Evolutionary conservation across 2,113 vertebrate species (phyloP), one percentile per base, ranked within the genome.

Genomic region (Neomonachus schauinslandi): DNA sequence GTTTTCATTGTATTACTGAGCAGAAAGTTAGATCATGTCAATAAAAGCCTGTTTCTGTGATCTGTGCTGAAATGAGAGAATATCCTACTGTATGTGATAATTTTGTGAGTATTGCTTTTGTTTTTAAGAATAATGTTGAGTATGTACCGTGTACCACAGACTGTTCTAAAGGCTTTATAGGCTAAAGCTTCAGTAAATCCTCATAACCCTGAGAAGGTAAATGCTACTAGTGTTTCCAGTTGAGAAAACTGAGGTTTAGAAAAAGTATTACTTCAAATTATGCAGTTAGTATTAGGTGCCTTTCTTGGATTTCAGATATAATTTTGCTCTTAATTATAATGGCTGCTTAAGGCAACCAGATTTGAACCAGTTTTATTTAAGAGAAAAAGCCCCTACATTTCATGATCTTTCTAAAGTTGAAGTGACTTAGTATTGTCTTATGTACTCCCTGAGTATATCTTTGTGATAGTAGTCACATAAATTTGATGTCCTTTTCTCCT

Each of bases 401-500:
- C 61, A 61, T 93, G 42, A 53, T 82, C 42, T 71, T 94, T 89
- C 12, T 96, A 72, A 92, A 95, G 39, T 46, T 96, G 57, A 97
- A 96, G 71, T 76, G 46, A 95, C 14, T 93, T 92, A 49, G 77
- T 89, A 22, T 88, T 94, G 51, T 89, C 26, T 83, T 87, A 22
- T 39, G 10, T 69, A 36, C 8, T 93, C 19, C 11, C 4, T 91
- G 42, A 89, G 65, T 95, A n/a, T 74, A 19, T 72, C 13, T 89
- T 86, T 97, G 82, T 82, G 59, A 36, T 81, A 53, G n/a, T 33
- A 95, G 15, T 92, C 36, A 94, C 67, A 46, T 97, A 81, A 92
- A 91, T 95, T 85, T 86, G 72, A 88, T 94, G 6, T 69, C 42
- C 15, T 94, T 98, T 98, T 59, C 6, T 98, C 92, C 31, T 96